Percentiles rank a stretch among this genome's conserved stretches.
phyloP scores from a whole-genome alignment of 2,888 invertebrate species.

The Hetaerina titia region DNA sequence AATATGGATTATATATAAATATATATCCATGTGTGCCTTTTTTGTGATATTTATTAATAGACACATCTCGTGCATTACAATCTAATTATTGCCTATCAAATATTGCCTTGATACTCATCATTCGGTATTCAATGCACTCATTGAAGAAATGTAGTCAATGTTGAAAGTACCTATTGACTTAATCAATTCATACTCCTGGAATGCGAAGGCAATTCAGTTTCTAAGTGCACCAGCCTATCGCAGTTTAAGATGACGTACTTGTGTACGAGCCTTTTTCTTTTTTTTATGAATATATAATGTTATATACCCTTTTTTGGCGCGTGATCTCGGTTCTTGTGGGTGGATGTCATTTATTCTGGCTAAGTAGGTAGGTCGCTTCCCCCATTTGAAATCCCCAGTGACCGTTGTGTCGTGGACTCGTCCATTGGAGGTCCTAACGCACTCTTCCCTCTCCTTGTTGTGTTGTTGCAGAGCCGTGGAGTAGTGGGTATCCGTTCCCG shows the following conservation, averaged over 20 bases:
- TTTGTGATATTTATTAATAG: neutral
- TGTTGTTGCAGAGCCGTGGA: slow-evolving; percentile 67
- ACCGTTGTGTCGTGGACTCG: slow-evolving; percentile 67
- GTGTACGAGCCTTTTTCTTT: slow-evolving; percentile 64
- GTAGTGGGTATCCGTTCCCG: slow-evolving; percentile 67
- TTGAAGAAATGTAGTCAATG: too few relatives aligned
- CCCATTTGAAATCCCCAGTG: slow-evolving; percentile 55
- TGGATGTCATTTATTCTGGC: slow-evolving; percentile 56
- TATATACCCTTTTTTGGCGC: slow-evolving; percentile 51
- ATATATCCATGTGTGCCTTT: neutral
- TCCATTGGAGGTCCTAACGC: slow-evolving; percentile 67
- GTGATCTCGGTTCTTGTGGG: slow-evolving; percentile 52
- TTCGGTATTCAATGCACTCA: too few relatives aligned
- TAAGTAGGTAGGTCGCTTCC: slow-evolving; percentile 38
- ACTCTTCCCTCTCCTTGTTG: slow-evolving; percentile 67
- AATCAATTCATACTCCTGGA: neutral
- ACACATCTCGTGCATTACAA: neutral
- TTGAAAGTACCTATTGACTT: too few relatives aligned
- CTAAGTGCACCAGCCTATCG: neutral
- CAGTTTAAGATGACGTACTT: neutral
- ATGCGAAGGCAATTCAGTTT: neutral
- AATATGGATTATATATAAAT: neutral
- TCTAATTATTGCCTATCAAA: too few relatives aligned
- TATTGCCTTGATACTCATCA: too few relatives aligned
- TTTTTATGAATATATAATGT: slow-evolving; percentile 25